These are phyloP conservation scores for Ochropleura leucogaster DNA, from an alignment of 2,888 invertebrate genomes.

Conservation along the genomic window DNA sequence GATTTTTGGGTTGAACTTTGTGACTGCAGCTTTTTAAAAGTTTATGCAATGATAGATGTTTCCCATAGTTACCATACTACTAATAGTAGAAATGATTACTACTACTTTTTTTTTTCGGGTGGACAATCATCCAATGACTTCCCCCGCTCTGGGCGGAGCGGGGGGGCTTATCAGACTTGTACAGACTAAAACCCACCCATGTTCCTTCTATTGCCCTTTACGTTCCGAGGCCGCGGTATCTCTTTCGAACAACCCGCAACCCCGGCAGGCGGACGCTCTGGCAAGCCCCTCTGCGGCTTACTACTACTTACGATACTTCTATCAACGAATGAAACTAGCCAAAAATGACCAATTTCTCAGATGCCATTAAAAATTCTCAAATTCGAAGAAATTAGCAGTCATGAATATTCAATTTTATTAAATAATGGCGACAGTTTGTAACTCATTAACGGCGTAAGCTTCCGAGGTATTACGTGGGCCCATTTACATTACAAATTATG, in stretches of 20 bases:
- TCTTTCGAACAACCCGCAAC: no score
- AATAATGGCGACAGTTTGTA: constrained; percentile 14
- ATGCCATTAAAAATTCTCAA: not conserved
- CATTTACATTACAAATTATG: constrained; percentile 46
- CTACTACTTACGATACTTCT: not conserved
- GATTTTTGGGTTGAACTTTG: not conserved
- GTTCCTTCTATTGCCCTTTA: no score
- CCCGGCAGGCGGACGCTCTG: no score
- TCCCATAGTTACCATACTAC: not conserved
- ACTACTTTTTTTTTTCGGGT: no score
- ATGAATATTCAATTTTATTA: constrained; percentile 28
- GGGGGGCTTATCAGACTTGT: no score
- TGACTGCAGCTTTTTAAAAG: not conserved
- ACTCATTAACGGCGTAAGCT: constrained; percentile 20
- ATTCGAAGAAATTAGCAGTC: constrained; percentile 10
- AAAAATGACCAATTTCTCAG: not conserved
- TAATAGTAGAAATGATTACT: no score
- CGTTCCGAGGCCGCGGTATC: no score
- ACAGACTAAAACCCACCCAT: no score
- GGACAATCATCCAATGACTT: no score
- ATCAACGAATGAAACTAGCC: no score
- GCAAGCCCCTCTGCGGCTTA: no score
- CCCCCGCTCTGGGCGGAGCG: no score
- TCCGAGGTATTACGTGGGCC: constrained; percentile 35
- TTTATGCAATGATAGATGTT: not conserved